Evolutionary conservation across 2,113 vertebrate genomes (phyloP).

Genomic region (Bujurquina vittata): DNA sequence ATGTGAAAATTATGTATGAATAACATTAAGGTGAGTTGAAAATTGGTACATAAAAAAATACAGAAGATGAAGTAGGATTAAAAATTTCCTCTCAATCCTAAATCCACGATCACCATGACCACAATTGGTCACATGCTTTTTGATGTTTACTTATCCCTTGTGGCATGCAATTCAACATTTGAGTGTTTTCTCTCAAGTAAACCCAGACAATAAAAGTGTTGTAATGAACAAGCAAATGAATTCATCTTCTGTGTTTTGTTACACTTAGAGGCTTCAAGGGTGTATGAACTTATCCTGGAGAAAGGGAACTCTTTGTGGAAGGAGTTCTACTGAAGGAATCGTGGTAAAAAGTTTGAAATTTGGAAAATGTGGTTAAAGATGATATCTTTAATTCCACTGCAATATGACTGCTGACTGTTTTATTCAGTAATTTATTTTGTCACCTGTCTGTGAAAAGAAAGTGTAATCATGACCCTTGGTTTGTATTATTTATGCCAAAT

Average conservation of each 20-base stretch:
- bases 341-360: not conserved
- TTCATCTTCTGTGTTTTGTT: not conserved
- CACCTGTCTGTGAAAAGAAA: not conserved
- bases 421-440: not conserved
- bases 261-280: not conserved
- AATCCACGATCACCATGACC: not conserved
- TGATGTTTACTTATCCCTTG: not conserved
- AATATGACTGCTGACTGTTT: not conserved
- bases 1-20: not conserved
- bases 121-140: not conserved
- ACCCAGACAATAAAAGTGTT: not conserved
- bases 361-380: not conserved
- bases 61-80: not conserved
- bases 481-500: too few relatives aligned
- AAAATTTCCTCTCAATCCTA: not conserved
- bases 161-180: not conserved
- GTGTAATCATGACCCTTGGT: not conserved
- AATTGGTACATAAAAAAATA: not conserved
- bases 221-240: not conserved
- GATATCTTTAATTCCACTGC: not conserved
- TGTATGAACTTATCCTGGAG: not conserved
- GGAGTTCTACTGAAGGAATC: not conserved
- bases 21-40: not conserved
- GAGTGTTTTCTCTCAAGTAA: not conserved
- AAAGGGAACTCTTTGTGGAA: not conserved